Base-by-base conservation (phyloP, 2,797 vertebrate species). In the Morus bassanus region DNA sequence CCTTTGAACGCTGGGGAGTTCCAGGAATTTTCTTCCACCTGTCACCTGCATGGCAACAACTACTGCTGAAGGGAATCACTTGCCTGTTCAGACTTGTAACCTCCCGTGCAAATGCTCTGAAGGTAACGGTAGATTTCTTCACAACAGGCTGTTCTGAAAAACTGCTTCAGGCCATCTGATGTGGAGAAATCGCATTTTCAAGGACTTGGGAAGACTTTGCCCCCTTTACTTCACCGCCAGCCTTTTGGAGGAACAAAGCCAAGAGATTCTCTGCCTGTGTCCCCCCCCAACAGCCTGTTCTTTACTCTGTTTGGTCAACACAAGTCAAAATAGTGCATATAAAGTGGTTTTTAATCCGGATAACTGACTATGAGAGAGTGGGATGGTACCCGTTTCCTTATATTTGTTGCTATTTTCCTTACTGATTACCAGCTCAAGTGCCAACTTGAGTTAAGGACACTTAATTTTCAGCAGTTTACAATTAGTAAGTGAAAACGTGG, bases 11-110 rank as follows among this genome's bases (percentile, higher is more conserved):
- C 33, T 10, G 39, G 8, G 54, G 80, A 95, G 91, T 93, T 94
- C 75, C 80, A 91, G 50, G 75, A 51, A 33, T 48, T 72, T 73
- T 93, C 63, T 92, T 86, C 70, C 24, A 70, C 73, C 68, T 78
- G 51, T 69, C 91, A 91, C 74, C 67, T 70, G 69, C 56, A 8
- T 56, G 54, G 73, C 73, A 80, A 12, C 16, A 24, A 68, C 79
- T 87, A 3, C 78, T 83, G 78, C 83, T 69, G 37, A 91, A 92
- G 61, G 46, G 82, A 86, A 78, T 85, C 75, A 80, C 35, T 88
- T 93, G 63, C 85, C 75, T 85, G 88, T 59, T 93, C 85, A 78
- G 92, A 79, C 92, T 77, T 96, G 93, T 74, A 78, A 60, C n/a
- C 56, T 88, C 69, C 75, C 80, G 13, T 79, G 51, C 69, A 89